Percentiles rank a stretch among this genome's conserved stretches.
Evolutionary conservation across 2,797 vertebrate species (phyloP).

Genomic region (Falco cherrug): DNA sequence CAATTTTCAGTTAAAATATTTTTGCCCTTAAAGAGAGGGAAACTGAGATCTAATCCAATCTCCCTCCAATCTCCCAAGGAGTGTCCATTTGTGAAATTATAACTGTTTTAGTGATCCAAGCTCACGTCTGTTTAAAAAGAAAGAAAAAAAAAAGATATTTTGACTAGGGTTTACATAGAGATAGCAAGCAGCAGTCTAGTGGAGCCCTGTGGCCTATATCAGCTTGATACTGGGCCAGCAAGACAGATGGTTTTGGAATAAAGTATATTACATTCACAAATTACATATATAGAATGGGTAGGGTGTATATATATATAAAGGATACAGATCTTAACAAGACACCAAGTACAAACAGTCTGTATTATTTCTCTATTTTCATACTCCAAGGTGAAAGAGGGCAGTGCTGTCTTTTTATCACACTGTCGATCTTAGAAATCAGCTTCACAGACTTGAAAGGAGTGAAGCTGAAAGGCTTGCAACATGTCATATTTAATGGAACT

Average conservation of each 20-base stretch:
- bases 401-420: neutral
- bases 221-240: neutral
- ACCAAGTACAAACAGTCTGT: neutral
- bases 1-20: conserved; percentile 59
- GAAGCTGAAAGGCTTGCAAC: neutral
- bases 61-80: neutral
- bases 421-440: neutral
- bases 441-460: neutral
- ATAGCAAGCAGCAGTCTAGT: neutral
- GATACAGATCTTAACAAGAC: conserved; percentile 5
- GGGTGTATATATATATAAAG: no score
- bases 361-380: neutral
- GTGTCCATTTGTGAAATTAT: neutral
- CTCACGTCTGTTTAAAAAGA: neutral
- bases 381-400: neutral
- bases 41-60: neutral
- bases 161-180: neutral
- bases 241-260: neutral
- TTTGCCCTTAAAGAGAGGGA: conserved; percentile 23
- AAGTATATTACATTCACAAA: neutral
- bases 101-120: conserved; percentile 1
- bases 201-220: neutral
- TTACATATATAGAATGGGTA: neutral
- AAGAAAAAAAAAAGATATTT: neutral
- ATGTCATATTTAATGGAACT: neutral